Conservation (phyloP, 1,140 invertebrate genomes). For the Drosophila baimaii region DNA sequence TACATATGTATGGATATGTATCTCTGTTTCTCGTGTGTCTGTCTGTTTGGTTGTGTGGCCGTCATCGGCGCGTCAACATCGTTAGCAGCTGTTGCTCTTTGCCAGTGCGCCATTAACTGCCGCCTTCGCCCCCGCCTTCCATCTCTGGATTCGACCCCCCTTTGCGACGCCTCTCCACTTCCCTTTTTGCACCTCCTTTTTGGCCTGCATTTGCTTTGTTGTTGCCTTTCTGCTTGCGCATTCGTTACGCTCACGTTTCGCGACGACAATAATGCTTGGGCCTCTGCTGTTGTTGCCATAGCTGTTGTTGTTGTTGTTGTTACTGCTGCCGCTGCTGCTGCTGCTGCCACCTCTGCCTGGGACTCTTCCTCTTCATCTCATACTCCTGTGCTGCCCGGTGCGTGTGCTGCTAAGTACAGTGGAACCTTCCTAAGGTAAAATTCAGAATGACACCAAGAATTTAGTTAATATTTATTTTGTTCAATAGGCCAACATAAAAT, state of each 20-base stretch:
- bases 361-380: conserved; percentile 16
- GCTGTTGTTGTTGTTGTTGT: background rate
- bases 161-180: background rate
- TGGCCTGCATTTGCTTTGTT: conserved; percentile 73
- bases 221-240: conserved; percentile 64
- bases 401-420: conserved; percentile 41
- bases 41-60: conserved; percentile 46
- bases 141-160: conserved; percentile 9
- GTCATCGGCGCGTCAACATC: conserved; percentile 78
- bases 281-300: conserved; percentile 27
- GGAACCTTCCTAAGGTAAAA: too few species aligned
- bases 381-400: conserved; percentile 36
- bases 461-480: too few species aligned
- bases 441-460: too few species aligned
- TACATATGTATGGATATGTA: background rate
- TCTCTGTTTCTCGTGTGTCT: conserved; percentile 32
- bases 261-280: conserved; percentile 65
- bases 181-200: conserved; percentile 24
- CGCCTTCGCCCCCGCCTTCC: background rate
- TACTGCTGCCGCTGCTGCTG: conserved; percentile 5
- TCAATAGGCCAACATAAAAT: too few species aligned
- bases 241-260: conserved; percentile 74
- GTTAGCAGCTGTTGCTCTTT: conserved; percentile 79
- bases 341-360: conserved; percentile 28
- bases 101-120: conserved; percentile 58